These are phyloP conservation scores for Myopa testacea DNA, from an alignment of 2,888 invertebrate species.

Conservation along the genomic window DNA sequence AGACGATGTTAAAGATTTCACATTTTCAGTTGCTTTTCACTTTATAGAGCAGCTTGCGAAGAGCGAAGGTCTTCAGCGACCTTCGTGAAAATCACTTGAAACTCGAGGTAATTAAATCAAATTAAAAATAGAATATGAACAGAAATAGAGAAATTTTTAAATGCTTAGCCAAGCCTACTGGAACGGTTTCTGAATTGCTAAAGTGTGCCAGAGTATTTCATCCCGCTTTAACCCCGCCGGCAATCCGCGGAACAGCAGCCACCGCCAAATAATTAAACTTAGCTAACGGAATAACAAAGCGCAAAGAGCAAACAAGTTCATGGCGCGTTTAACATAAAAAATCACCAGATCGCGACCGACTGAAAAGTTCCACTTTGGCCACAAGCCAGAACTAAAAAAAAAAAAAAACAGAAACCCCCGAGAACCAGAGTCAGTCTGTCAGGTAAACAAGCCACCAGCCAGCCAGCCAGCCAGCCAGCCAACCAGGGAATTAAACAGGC, in stretches of 20 bases:
- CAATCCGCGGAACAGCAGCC: background rate
- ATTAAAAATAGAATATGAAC: too few relatives aligned
- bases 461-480: slow-evolving; percentile 6
- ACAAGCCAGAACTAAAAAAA: background rate
- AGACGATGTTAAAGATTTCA: background rate
- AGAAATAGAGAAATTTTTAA: too few relatives aligned
- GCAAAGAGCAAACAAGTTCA: slow-evolving; percentile 6
- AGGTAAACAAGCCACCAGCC: slow-evolving; percentile 15
- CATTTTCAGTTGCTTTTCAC: too few relatives aligned
- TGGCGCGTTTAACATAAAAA: slow-evolving; percentile 22
- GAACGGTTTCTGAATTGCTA: background rate
- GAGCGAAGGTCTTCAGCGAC: too few relatives aligned
- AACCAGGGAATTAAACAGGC: slow-evolving; percentile 5
- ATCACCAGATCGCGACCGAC: slow-evolving; percentile 8
- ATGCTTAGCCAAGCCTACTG: background rate
- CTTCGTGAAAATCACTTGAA: too few relatives aligned
- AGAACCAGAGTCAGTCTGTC: background rate
- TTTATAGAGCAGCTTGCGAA: too few relatives aligned
- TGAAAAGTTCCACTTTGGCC: background rate
- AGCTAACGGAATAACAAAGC: background rate
- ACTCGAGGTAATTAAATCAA: too few relatives aligned
- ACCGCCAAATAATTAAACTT: slow-evolving; percentile 9
- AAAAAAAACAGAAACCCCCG: background rate
- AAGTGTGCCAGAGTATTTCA: slow-evolving; percentile 45
- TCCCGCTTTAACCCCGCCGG: background rate